A percentile compares a stretch with the other conserved stretches of the same genome.
Conservation (phyloP, 2,113 vertebrate genomes). For the Gymnorhina tibicen region DNA sequence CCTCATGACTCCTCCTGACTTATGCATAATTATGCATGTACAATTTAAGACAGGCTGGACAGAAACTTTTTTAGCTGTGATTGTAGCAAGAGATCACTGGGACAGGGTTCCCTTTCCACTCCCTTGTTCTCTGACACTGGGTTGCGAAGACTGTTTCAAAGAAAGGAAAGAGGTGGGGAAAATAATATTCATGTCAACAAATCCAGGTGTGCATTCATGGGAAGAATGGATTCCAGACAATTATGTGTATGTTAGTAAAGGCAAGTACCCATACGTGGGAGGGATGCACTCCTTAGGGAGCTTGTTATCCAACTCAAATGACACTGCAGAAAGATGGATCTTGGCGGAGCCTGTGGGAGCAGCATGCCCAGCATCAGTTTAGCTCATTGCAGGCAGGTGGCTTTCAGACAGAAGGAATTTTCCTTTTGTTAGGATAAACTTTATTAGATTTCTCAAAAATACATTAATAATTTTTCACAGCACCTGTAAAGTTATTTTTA, state of each 20-base stretch:
- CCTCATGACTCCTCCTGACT: not conserved
- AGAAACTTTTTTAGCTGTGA: not conserved
- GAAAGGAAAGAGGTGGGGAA: not conserved
- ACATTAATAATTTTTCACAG: rapidly evolving
- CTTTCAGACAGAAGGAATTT: not conserved
- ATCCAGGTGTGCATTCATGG: not conserved
- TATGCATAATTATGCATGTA: not conserved
- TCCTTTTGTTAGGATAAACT: not conserved
- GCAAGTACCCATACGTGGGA: not conserved
- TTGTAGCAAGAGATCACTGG: rapidly evolving
- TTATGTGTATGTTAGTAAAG: not conserved
- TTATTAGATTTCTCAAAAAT: not conserved
- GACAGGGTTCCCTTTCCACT: not conserved
- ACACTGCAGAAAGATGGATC: not conserved
- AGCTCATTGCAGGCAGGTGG: not conserved
- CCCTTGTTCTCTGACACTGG: not conserved
- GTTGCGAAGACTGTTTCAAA: not conserved
- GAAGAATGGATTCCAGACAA: not conserved
- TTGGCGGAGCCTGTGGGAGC: not conserved
- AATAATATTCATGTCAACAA: not conserved
- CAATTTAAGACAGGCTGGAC: not conserved
- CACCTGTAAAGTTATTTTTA: not conserved
- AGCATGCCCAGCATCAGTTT: not conserved
- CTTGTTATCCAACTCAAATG: not conserved
- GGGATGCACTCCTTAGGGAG: not conserved